Percentiles rank a stretch among this genome's conserved stretches.
phyloP scores from a whole-genome alignment of 1,140 invertebrate genomes.

The Ptiloglossa arizonensis region DNA sequence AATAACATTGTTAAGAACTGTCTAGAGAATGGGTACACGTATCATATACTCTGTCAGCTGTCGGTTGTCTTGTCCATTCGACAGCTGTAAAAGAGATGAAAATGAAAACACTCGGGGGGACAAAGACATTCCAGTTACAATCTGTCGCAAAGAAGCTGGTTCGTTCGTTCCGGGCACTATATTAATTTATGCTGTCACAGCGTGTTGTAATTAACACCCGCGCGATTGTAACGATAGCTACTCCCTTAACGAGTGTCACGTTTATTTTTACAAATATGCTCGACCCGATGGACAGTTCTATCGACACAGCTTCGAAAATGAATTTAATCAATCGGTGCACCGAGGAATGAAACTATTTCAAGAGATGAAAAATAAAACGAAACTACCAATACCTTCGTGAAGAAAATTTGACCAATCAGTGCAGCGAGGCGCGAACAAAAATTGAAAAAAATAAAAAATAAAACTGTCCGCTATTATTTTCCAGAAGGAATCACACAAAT shows the following conservation, averaged over 20 bases:
- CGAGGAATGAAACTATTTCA: not conserved
- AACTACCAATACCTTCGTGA: no score
- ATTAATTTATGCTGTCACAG: not conserved
- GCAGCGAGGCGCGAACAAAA: no score
- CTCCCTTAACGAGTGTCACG: not conserved
- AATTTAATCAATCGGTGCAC: not conserved
- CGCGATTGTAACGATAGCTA: not conserved
- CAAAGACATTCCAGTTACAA: not conserved
- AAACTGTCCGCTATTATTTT: no score
- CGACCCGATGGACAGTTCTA: not conserved
- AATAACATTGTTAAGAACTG: conserved; percentile 2
- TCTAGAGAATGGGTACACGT: not conserved
- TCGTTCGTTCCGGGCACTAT: not conserved
- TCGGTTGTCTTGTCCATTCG: not conserved
- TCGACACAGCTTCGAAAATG: not conserved
- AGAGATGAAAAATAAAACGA: no score
- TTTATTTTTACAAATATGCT: not conserved
- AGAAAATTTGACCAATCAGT: no score
- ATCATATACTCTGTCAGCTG: not conserved
- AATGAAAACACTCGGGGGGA: not conserved
- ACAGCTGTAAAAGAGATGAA: not conserved
- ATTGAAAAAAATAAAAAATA: no score
- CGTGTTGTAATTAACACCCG: no score
- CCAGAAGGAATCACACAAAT: no score
- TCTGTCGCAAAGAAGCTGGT: not conserved